Evolutionary conservation across 1,140 invertebrate species (phyloP).

Genomic region (Phymorhynchus buccinoides): DNA sequence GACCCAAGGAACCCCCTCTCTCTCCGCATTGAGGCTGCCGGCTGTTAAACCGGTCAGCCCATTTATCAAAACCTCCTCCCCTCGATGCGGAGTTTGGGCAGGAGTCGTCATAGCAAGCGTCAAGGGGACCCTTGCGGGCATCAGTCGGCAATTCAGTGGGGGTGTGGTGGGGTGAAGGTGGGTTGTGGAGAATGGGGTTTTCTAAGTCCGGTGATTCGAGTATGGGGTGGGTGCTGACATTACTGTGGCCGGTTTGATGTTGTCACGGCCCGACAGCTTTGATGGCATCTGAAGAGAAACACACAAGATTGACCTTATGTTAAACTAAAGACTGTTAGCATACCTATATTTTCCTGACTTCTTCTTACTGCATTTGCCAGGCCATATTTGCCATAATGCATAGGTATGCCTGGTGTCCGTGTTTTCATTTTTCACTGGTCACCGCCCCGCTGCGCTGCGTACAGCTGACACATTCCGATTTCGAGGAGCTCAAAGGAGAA

Average conservation of each 20-base stretch:
- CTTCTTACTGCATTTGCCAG: no score
- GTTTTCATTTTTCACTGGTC: no score
- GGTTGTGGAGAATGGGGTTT: no score
- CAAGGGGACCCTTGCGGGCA: neutral
- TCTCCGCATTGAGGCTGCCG: neutral
- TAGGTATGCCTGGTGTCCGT: no score
- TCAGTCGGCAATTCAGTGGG: neutral
- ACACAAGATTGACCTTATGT: neutral
- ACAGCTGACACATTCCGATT: no score
- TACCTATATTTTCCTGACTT: no score
- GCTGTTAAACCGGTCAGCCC: no score
- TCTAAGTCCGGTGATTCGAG: neutral
- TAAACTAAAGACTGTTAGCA: no score
- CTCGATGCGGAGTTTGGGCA: neutral
- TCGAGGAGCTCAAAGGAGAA: no score
- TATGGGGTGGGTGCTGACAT: neutral
- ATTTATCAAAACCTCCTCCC: neutral
- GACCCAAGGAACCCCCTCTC: neutral
- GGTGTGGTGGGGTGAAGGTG: no score
- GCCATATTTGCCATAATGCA: no score
- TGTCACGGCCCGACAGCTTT: neutral
- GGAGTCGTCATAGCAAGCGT: conserved; percentile 20
- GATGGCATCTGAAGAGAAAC: neutral
- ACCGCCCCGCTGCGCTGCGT: no score
- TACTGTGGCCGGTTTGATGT: neutral